A percentile compares a stretch with the other conserved stretches of the same genome.
phyloP scores from a whole-genome alignment of 2,113 vertebrate species.

The Otolemur garnettii region DNA sequence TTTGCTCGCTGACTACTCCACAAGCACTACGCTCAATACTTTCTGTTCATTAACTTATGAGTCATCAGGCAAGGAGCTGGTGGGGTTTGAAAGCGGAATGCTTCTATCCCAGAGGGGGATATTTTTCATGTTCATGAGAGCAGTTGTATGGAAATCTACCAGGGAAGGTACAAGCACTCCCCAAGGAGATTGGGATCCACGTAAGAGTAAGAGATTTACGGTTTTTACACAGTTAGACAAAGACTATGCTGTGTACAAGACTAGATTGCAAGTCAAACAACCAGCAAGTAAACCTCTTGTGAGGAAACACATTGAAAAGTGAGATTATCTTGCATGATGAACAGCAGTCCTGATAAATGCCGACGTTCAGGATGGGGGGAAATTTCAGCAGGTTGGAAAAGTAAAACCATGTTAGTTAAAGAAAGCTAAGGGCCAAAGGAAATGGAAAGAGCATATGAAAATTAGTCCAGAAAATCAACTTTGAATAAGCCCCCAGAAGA shows the following conservation, averaged over 20 bases:
- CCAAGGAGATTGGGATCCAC: not conserved
- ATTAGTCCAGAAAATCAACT: not conserved
- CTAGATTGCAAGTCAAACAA: too few relatives aligned
- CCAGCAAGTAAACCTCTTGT: too few relatives aligned
- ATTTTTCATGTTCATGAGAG: not conserved
- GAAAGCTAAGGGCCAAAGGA: not conserved
- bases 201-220: not conserved
- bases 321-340: not conserved
- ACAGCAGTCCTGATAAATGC: not conserved
- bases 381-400: not conserved
- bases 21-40: not conserved
- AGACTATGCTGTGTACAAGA: not conserved
- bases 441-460: not conserved
- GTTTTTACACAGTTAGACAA: not conserved
- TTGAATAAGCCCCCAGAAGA: not conserved
- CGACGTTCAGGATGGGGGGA: not conserved
- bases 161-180: not conserved
- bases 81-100: not conserved
- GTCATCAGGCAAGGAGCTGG: not conserved
- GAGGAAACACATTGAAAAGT: not conserved
- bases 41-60: not conserved
- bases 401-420: not conserved
- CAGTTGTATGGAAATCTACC: not conserved
- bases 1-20: too few relatives aligned
- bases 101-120: not conserved